Evolutionary conservation across 2,888 invertebrate species (phyloP).

Genomic region (Drosophila histrio): DNA sequence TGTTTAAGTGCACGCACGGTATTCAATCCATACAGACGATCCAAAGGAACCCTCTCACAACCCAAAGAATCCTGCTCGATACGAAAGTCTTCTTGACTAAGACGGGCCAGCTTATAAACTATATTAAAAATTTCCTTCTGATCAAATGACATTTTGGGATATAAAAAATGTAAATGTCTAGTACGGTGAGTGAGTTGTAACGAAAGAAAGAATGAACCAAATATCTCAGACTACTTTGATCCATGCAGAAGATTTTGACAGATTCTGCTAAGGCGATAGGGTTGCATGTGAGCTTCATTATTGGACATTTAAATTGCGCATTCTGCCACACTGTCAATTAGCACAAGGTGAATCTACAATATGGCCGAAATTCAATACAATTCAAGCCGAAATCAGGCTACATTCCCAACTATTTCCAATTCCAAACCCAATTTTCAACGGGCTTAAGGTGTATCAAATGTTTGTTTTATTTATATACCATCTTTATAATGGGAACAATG

Average conservation of each 20-base stretch:
- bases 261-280: no score
- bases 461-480: no score
- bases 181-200: not conserved
- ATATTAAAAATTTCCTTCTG: constrained; percentile 61
- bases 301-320: no score
- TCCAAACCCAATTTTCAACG: no score
- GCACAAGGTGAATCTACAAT: no score
- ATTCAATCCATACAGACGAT: constrained; percentile 97
- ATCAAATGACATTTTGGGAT: constrained; percentile 63
- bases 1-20: constrained; percentile 96
- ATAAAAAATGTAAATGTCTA: not conserved
- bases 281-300: no score
- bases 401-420: no score
- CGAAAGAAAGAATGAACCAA: not conserved
- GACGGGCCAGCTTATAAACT: constrained; percentile 62
- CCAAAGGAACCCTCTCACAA: constrained; percentile 94
- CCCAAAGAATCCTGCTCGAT: constrained; percentile 95
- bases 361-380: no score
- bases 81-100: constrained; percentile 54
- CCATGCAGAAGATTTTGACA: not conserved
- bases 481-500: no score
- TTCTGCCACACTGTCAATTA: no score
- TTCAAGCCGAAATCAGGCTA: no score
- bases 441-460: no score
- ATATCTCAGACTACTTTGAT: constrained; percentile 14